Evolutionary conservation across 2,113 vertebrate genomes (phyloP).

Genomic region (Megaleporinus macrocephalus): DNA sequence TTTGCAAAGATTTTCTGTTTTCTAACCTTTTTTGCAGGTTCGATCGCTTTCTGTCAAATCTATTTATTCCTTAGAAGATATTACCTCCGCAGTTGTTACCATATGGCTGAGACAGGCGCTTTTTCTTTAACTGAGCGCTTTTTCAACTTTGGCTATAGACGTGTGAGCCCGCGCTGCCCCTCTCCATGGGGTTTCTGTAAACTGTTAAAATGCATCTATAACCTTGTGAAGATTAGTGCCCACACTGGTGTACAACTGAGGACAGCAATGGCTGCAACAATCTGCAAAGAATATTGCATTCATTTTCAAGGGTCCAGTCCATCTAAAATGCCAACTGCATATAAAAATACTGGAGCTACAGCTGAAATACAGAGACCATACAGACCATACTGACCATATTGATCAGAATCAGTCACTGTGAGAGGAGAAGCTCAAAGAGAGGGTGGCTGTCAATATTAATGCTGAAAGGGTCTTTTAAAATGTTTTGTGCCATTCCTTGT

Average conservation of each 20-base stretch:
- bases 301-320: neutral
- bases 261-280: neutral
- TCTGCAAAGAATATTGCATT: neutral
- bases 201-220: neutral
- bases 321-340: no score
- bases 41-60: neutral
- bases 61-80: constrained; percentile 10
- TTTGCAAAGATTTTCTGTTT: neutral
- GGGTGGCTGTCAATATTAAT: no score
- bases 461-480: no score
- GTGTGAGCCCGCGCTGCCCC: neutral
- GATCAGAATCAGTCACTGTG: no score
- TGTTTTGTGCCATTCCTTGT: no score
- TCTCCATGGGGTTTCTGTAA: neutral
- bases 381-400: no score
- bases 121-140: neutral
- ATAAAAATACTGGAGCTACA: no score
- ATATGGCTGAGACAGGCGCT: neutral
- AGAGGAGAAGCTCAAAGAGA: no score
- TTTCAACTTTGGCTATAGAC: neutral
- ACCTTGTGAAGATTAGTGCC: neutral
- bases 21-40: neutral
- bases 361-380: no score
- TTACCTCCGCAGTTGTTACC: neutral
- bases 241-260: neutral